Evolutionary conservation across 2,113 vertebrate species (phyloP), one percentile per base, ranked within the genome.

Genomic region (Alaudala cheleensis): DNA sequence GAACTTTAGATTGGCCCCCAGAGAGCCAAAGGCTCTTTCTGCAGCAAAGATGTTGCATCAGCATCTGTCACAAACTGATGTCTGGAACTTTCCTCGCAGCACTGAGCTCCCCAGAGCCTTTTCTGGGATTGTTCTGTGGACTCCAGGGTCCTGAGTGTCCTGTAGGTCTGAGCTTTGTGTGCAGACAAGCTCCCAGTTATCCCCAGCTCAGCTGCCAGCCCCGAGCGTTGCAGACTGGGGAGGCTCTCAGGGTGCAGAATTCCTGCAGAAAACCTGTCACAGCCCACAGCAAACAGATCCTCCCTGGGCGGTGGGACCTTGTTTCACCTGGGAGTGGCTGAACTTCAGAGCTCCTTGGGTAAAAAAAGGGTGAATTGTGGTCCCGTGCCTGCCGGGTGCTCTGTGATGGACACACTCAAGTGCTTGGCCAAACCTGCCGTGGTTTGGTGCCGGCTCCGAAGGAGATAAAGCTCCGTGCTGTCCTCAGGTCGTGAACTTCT

Each of bases 1-100:
- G 93, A 95, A 94, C 93, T 94, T 94, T 53, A 95, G 90, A 76
- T 79, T 3, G 44, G 93, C 78, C 90, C 79, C 66, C 1, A 0
- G 88, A 89, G 93, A 95, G 61, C 53, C 85, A 18, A 33, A 64
- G 81, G 78, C 87, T 64, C 47, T 58, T 86, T 51, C 87, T 76
- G 78, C 78, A 67, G 92, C 78, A 53, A n/a, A 89, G 81, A 34
- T 60, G 73, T 5, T 8, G 81, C 24, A 45, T 74, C 88, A 81
- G 87, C 82, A 44, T 54, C 51, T 85, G 93, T 58, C 87, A 67
- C 90, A 74, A 44, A 40, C 87, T 2, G 31, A n/a, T 67, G 73
- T 65, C 78, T 91, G 81, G 51, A 88, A 81, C 78, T 74, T 94
- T 90, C 70, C 61, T 93, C 47, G 29, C 6, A 5, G 9, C 73